A percentile compares a stretch with the other conserved stretches of the same genome.
Conservation (phyloP, 2,888 invertebrate genomes). For the Chrysolina oricalcia region DNA sequence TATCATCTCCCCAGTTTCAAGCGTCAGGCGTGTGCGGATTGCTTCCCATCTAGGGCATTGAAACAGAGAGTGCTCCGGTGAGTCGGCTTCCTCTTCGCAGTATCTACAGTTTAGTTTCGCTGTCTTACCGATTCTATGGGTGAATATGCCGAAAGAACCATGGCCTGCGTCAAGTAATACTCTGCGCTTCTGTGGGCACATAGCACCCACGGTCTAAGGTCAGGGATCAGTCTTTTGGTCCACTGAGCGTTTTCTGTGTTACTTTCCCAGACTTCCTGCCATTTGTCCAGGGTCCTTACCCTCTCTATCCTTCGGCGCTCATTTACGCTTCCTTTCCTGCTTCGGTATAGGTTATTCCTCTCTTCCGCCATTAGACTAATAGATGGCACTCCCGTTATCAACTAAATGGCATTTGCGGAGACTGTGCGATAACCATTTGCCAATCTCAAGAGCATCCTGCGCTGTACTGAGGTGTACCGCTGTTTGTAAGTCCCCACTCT, state of each 20-base stretch:
- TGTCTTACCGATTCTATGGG: background rate
- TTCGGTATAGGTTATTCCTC: conserved; percentile 27
- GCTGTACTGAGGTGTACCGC: conserved; percentile 25
- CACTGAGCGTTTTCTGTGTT: background rate
- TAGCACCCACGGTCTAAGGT: background rate
- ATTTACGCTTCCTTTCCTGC: background rate
- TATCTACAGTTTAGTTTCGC: conserved; percentile 1
- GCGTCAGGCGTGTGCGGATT: too few species aligned
- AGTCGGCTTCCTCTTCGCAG: background rate
- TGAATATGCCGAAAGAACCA: conserved; percentile 10
- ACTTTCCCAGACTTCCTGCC: background rate
- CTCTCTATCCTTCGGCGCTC: background rate
- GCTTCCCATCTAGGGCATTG: conserved; percentile 24
- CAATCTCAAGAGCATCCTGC: conserved; percentile 29
- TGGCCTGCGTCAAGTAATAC: conserved; percentile 31
- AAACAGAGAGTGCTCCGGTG: conserved; percentile 8
- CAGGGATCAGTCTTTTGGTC: background rate
- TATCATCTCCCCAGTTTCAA: too few species aligned
- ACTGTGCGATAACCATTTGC: conserved; percentile 40
- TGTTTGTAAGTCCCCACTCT: conserved; percentile 26
- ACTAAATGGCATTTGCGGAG: conserved; percentile 31
- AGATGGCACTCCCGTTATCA: conserved; percentile 32
- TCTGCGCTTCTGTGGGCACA: background rate
- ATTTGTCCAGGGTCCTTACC: background rate
- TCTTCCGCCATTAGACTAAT: conserved; percentile 41